These are phyloP conservation scores for Drymodes brunneopygia DNA, from an alignment of 2,113 vertebrate species.

Conservation along the genomic window DNA sequence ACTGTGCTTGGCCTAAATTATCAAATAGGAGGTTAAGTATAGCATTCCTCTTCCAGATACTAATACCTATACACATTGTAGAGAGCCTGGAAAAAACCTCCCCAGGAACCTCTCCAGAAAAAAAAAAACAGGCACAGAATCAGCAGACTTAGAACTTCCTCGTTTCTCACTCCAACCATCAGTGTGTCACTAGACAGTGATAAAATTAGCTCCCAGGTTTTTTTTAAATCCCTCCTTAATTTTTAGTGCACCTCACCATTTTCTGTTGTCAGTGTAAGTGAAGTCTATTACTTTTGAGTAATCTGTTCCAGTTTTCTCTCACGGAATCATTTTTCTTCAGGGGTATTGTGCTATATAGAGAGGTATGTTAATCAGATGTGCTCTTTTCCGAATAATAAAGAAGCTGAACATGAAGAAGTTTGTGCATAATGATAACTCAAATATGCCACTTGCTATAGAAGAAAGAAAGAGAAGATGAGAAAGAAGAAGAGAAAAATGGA, in stretches of 20 bases:
- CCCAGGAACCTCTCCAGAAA: background rate
- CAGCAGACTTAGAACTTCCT: background rate
- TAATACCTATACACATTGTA: background rate
- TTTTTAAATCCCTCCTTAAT: background rate
- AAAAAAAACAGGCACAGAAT: background rate
- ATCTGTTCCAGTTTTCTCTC: background rate
- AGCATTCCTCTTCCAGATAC: background rate
- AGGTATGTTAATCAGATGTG: background rate
- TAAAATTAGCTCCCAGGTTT: background rate
- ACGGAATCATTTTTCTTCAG: background rate
- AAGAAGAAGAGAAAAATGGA: background rate
- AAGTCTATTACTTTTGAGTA: background rate
- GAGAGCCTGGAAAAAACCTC: background rate
- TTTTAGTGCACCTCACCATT: background rate
- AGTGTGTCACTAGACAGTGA: background rate
- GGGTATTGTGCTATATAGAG: background rate
- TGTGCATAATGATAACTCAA: background rate
- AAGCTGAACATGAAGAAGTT: background rate
- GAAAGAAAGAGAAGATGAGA: background rate
- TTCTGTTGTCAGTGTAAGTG: background rate
- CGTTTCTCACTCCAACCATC: background rate
- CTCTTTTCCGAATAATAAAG: background rate
- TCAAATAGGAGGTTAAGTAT: background rate
- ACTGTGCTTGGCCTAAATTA: background rate
- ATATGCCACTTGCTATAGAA: background rate